A percentile compares a stretch with the other conserved stretches of the same genome.
These are phyloP conservation scores for human DNA, from an alignment of 2,113 vertebrate species.

Conservation along the genomic window GRCh38 chr2:30528501-30529000, in stretches of 20 bases:
- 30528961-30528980: neutral
- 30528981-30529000: neutral
- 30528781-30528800: neutral
- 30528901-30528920: neutral
- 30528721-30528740: neutral
- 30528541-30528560: neutral
- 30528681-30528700: constrained; percentile 1
- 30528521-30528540: neutral
- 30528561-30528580: neutral
- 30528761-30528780: neutral
- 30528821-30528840: neutral
- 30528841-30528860: constrained; percentile 1
- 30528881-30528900: neutral
- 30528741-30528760: neutral
- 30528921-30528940: neutral
- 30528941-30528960: neutral
- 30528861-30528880: neutral
- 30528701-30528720: neutral
- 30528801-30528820: neutral
- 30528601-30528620: neutral
- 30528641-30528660: neutral
- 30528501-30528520: constrained; percentile 11
- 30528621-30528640: neutral
- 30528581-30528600: neutral
- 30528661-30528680: neutral